Percentiles rank a stretch among this genome's conserved stretches.
Evolutionary conservation across 2,113 vertebrate genomes (phyloP).

Genomic region (Zosterops borbonicus): DNA sequence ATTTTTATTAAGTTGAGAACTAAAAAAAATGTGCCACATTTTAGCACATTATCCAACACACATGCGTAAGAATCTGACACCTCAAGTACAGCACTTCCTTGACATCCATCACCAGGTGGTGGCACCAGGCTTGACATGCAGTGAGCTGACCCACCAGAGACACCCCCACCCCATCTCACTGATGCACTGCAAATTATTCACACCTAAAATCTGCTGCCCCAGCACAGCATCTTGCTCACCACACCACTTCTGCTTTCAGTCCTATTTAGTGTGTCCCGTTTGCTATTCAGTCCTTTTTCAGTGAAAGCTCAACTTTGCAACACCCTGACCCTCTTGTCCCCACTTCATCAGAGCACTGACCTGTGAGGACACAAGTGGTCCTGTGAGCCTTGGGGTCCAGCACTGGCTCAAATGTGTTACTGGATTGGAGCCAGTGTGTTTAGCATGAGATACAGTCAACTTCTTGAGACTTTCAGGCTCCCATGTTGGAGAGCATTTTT

Average conservation of each 20-base stretch:
- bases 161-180: rapidly evolving
- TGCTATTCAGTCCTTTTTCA: not conserved
- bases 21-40: not conserved
- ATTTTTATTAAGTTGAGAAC: not conserved
- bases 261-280: not conserved
- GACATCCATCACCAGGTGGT: not conserved
- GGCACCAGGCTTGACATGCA: not conserved
- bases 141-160: not conserved
- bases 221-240: not conserved
- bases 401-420: not conserved
- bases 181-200: not conserved
- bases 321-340: not conserved
- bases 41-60: not conserved
- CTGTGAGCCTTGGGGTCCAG: not conserved
- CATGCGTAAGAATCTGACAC: not conserved
- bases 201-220: not conserved
- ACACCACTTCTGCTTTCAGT: not conserved
- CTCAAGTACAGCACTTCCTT: not conserved
- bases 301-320: not conserved
- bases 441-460: not conserved
- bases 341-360: not conserved
- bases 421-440: not conserved
- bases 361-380: not conserved
- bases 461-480: not conserved
- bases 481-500: not conserved